Percentiles rank a stretch among this genome's conserved stretches.
These are phyloP conservation scores for Siniperca knerii DNA, from an alignment of 2,113 vertebrate species.

Conservation along the genomic window DNA sequence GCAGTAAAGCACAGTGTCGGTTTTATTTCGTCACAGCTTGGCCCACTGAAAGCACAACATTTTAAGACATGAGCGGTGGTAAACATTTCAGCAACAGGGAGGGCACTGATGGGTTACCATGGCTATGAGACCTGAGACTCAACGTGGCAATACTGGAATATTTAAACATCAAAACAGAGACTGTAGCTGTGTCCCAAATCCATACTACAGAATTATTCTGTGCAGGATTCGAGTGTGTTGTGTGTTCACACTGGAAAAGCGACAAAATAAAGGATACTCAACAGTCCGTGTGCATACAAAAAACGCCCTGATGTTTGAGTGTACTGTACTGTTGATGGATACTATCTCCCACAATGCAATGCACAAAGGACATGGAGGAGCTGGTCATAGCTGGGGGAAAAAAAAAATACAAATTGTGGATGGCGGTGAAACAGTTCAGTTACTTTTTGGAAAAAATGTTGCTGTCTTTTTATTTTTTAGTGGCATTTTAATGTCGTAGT, in stretches of 20 bases:
- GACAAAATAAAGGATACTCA: not conserved
- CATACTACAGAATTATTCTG: not conserved
- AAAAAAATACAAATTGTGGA: not conserved
- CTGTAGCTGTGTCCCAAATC: not conserved
- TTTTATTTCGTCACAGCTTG: conserved; percentile 39
- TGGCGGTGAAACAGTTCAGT: not conserved
- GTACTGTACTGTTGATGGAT: not conserved
- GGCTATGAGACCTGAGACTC: conserved; percentile 44
- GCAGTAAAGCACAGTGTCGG: conserved; percentile 35
- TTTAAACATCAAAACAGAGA: conserved; percentile 9
- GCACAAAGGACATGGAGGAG: not conserved
- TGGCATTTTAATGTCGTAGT: not conserved
- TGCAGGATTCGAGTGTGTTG: not conserved
- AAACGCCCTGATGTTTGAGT: not conserved
- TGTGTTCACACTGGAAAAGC: not conserved
- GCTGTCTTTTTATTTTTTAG: not conserved
- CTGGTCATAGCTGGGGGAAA: not conserved
- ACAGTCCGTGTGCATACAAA: not conserved
- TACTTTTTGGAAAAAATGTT: not conserved
- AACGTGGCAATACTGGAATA: conserved; percentile 27
- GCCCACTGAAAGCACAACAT: conserved; percentile 12
- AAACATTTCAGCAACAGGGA: conserved; percentile 41
- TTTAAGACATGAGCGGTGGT: conserved; percentile 55
- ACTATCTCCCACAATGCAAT: conserved; percentile 6
- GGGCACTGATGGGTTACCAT: conserved; percentile 16